Percentiles rank a stretch among this genome's conserved stretches.
phyloP scores from a whole-genome alignment of 2,797 vertebrate species.

The Yasuhikotakia modesta region DNA sequence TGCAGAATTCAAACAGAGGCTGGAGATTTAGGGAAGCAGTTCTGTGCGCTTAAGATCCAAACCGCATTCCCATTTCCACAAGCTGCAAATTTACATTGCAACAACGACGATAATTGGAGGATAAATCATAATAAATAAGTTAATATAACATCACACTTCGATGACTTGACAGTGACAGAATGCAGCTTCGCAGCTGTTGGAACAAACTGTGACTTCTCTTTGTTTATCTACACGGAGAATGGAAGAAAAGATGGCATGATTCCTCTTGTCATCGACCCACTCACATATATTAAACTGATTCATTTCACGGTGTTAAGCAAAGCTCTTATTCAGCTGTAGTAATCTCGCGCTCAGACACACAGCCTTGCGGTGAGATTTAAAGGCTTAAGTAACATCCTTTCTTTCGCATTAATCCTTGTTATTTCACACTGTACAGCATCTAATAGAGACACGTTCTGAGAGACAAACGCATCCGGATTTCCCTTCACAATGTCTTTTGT shows the following conservation, averaged over 20 bases:
- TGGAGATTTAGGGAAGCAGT: conserved; percentile 12
- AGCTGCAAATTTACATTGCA: background rate
- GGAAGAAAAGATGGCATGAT: background rate
- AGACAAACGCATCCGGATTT: background rate
- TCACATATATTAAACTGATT: conserved; percentile 64
- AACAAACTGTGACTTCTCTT: conserved; percentile 6
- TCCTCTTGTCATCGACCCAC: background rate
- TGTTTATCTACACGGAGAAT: conserved; percentile 6
- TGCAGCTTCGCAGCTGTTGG: background rate
- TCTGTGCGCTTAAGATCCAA: background rate
- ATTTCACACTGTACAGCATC: conserved; percentile 1
- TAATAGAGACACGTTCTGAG: conserved; percentile 34
- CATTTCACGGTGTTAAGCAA: conserved; percentile 51
- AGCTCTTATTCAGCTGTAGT: conserved; percentile 61
- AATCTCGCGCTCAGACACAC: conserved; percentile 60
- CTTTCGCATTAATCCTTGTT: conserved; percentile 62
- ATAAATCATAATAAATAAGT: background rate
- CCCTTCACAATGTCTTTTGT: background rate
- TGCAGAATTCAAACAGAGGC: conserved; percentile 8
- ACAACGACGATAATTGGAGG: no score
- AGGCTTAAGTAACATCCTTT: conserved; percentile 67
- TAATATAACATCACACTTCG: background rate
- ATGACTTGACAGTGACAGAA: background rate
- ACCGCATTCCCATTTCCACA: background rate
- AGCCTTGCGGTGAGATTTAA: conserved; percentile 62